Percentiles rank a stretch among this genome's conserved stretches.
Conservation (phyloP, 1,140 invertebrate genomes). For the Pogonomyrmex californicus region DNA sequence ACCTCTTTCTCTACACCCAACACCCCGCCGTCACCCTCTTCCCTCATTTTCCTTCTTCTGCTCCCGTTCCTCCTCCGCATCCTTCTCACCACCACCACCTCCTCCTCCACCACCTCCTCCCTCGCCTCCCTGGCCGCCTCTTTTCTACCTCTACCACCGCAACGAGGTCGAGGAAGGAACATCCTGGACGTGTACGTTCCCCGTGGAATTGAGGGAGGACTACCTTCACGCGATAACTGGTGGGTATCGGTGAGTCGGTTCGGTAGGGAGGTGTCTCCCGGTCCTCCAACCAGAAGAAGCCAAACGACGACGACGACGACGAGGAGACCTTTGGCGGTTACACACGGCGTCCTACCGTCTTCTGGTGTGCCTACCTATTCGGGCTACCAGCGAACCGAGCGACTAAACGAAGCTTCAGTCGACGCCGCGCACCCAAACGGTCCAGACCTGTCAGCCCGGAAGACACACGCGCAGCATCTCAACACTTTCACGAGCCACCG, state of each 20-base stretch:
- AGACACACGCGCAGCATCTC: slow-evolving; percentile 69
- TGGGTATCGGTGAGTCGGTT: slow-evolving; percentile 77
- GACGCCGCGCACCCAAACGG: slow-evolving; percentile 87
- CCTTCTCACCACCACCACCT: slow-evolving; percentile 63
- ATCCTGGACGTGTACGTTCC: slow-evolving; percentile 69
- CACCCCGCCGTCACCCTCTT: slow-evolving; percentile 55
- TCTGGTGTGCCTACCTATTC: slow-evolving; percentile 83
- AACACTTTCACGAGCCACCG: slow-evolving; percentile 40
- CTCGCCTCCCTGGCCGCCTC: slow-evolving; percentile 66
- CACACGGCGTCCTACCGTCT: slow-evolving; percentile 80
- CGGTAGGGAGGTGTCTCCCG: slow-evolving; percentile 86
- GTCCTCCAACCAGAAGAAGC: slow-evolving; percentile 86
- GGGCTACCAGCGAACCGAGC: slow-evolving; percentile 82
- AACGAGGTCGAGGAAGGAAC: slow-evolving; percentile 67
- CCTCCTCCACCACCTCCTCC: slow-evolving; percentile 46
- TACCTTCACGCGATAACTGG: slow-evolving; percentile 71
- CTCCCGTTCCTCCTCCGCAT: slow-evolving; percentile 78
- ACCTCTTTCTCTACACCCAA: slow-evolving; percentile 30
- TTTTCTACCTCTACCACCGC: slow-evolving; percentile 77
- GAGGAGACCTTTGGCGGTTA: slow-evolving; percentile 77
- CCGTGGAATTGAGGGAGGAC: slow-evolving; percentile 68
- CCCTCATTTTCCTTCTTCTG: slow-evolving; percentile 65
- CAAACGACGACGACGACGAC: slow-evolving; percentile 75
- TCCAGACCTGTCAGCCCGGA: slow-evolving; percentile 85
- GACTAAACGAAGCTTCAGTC: slow-evolving; percentile 86